Evolutionary conservation across 37 sponge, comb jelly and placozoan genomes (phyloP), one percentile per base, ranked within the genome.

Genomic region (Diacarnus erythraeanus): DNA sequence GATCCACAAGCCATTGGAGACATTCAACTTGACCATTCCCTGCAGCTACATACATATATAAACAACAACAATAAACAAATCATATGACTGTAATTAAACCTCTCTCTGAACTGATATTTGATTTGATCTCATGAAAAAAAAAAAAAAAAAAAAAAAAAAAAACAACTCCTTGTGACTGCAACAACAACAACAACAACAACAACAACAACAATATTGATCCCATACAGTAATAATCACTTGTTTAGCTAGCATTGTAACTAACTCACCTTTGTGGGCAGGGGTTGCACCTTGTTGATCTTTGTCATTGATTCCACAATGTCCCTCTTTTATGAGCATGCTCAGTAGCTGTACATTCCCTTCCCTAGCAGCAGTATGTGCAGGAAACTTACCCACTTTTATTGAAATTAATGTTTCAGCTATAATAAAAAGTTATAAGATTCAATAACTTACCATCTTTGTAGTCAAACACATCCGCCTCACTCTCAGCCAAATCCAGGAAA

Each of bases 261-360:
- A n/a, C n/a, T n/a, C n/a, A 94, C 95, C 95, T 78, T 88, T 91
- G 58, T 94, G 95, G 25, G 89, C 89, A 30, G 77, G 83, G n/a
- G 95, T 91, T 77, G 77, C 67, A 0, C 87, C 87, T 17, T 33
- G 42, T 1, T 27, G 42, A 39, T 94, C 93, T 33, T 43, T 59
- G 54, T 85, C 89, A 78, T 94, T 88, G 39, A 94, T 44, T 2
- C 68, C 42, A 36, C 71, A 82, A 56, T 78, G 77, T n/a, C 86
- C 86, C 30, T 84, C 81, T 9, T 69, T 51, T 22, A 94, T 77
- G 26, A 94, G 79, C 75, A 84, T 76, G 38, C 58, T 80, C 74
- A 94, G 72, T 30, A 79, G 74, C 40, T 76, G 61, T 37, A 91
- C 42, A 61, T 94, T 84, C 20, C 95, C 95, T 59, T 77, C 43